Percentiles rank a stretch among this genome's conserved stretches.
phyloP scores from a whole-genome alignment of 2,888 invertebrate genomes.

The Plagodis dolabraria region DNA sequence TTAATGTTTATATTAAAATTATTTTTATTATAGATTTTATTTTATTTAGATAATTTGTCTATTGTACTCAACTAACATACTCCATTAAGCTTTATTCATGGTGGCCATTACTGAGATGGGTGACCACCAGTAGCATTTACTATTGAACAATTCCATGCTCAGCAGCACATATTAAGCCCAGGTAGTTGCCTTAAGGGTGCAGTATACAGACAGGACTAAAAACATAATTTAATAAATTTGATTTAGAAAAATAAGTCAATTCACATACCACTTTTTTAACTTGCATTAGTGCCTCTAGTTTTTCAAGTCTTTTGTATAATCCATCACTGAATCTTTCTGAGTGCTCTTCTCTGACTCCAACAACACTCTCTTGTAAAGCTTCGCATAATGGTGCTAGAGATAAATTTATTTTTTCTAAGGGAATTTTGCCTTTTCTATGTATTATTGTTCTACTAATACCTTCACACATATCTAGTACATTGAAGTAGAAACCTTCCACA shows the following conservation, averaged over 20 bases:
- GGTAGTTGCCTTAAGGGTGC: too few species aligned
- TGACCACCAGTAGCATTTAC: too few species aligned
- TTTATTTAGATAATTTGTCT: too few species aligned
- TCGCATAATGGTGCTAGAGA: background rate
- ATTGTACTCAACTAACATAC: background rate
- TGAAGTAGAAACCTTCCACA: constrained; percentile 62
- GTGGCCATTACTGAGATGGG: too few species aligned
- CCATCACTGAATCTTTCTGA: constrained; percentile 74
- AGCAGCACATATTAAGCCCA: too few species aligned
- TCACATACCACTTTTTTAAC: background rate
- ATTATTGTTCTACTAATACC: constrained; percentile 34
- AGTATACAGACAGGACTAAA: too few species aligned
- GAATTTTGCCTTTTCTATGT: constrained; percentile 28
- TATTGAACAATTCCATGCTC: too few species aligned
- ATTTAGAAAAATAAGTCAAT: background rate
- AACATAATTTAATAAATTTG: too few species aligned
- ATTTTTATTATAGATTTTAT: too few species aligned
- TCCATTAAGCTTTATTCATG: too few species aligned
- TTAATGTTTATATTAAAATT: too few species aligned
- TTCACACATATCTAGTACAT: constrained; percentile 60
- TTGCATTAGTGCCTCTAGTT: constrained; percentile 30
- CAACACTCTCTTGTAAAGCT: constrained; percentile 58
- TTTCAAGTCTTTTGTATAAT: constrained; percentile 62
- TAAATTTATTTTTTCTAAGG: constrained; percentile 34
- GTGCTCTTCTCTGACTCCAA: constrained; percentile 64